These are phyloP conservation scores for Apodemus agrarius DNA, from an alignment of 2,797 vertebrate species.

Conservation along the genomic window DNA sequence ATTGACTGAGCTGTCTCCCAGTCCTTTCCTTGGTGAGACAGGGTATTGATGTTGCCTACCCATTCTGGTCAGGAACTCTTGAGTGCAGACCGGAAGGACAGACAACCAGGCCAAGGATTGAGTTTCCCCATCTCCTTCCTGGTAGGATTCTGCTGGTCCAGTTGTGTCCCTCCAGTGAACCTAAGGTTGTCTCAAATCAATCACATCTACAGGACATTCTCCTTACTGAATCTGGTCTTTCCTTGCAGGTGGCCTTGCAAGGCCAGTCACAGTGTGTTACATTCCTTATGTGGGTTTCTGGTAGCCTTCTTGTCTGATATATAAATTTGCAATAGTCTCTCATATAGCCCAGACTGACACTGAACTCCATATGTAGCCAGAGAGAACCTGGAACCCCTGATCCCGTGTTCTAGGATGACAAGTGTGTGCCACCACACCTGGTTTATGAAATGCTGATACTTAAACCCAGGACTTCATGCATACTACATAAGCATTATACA, in stretches of 20 bases:
- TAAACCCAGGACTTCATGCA: neutral
- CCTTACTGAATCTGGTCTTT: neutral
- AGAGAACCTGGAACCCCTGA: neutral
- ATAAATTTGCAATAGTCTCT: neutral
- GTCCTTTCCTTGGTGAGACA: neutral
- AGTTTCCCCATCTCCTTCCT: neutral
- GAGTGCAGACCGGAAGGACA: neutral
- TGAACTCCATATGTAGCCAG: neutral
- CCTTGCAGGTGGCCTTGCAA: no score
- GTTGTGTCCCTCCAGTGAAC: neutral
- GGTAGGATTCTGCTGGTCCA: neutral
- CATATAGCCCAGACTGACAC: neutral
- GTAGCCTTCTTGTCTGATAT: neutral
- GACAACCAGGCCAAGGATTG: neutral
- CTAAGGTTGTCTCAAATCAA: neutral
- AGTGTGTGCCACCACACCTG: no score
- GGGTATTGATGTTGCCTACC: neutral
- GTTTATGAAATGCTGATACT: neutral
- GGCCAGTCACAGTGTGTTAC: accelerated
- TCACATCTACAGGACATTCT: neutral
- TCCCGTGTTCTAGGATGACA: neutral
- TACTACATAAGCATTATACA: neutral
- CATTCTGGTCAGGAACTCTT: neutral
- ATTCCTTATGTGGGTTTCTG: neutral
- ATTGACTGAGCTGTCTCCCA: neutral